phyloP scores from a whole-genome alignment of 35 echinoderm and acorn worm species.

The Apostichopus californicus region DNA sequence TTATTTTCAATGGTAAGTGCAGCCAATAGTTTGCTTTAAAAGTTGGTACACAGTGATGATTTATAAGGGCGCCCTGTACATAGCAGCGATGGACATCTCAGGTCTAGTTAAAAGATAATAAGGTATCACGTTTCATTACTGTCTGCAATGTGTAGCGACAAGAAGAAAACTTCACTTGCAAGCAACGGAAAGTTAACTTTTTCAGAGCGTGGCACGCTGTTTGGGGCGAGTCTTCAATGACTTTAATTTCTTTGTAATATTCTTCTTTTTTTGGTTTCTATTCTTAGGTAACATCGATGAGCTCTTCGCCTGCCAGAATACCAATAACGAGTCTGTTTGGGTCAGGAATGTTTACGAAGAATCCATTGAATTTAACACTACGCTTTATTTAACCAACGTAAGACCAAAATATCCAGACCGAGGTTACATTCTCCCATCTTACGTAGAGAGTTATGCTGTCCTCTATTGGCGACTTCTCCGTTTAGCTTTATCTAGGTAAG shows the following conservation, averaged over 20 bases:
- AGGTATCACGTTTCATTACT: neutral
- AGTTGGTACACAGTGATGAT: too few species aligned
- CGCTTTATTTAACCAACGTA: constrained; percentile 83
- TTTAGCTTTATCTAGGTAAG: constrained; percentile 70
- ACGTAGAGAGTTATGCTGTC: constrained; percentile 66
- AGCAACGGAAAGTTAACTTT: too few species aligned
- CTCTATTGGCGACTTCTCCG: constrained; percentile 73
- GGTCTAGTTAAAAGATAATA: too few species aligned
- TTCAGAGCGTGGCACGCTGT: too few species aligned
- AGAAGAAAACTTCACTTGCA: neutral
- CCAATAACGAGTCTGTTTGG: constrained; percentile 57
- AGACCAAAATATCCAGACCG: constrained; percentile 54
- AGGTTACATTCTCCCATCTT: constrained; percentile 37
- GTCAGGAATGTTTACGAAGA: constrained; percentile 54
- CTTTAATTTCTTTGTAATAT: too few species aligned
- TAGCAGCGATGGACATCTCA: too few species aligned
- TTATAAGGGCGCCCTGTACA: too few species aligned
- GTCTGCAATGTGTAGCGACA: neutral
- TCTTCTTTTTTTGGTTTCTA: neutral
- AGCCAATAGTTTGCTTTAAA: too few species aligned
- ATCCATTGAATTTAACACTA: constrained; percentile 71
- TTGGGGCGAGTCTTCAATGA: too few species aligned
- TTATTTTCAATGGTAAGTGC: constrained; percentile 35
- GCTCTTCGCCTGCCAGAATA: constrained; percentile 63
- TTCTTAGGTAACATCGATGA: constrained; percentile 50